These are phyloP conservation scores for Ailurus styani DNA, from an alignment of 2,113 vertebrate genomes.

Conservation along the genomic window DNA sequence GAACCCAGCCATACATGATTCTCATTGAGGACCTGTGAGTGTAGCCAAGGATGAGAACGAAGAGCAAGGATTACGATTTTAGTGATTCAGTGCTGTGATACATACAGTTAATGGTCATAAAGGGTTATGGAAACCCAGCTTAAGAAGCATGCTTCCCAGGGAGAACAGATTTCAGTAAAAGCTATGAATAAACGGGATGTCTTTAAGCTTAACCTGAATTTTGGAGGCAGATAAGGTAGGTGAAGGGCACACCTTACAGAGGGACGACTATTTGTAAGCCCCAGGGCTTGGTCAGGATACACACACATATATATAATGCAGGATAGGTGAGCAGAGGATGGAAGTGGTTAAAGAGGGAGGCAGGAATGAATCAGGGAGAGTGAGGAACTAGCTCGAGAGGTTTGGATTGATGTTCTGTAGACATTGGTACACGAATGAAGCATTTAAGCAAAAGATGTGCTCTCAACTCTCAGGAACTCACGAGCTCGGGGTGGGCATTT, in stretches of 20 bases:
- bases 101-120: neutral
- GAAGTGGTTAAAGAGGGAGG: neutral
- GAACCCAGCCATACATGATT: neutral
- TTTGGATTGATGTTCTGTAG: neutral
- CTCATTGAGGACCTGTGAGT: neutral
- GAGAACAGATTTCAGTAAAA: neutral
- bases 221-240: neutral
- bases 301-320: rapidly evolving
- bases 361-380: neutral
- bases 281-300: neutral
- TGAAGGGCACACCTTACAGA: neutral
- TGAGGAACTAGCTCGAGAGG: neutral
- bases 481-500: neutral
- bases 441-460: neutral
- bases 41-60: neutral
- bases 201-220: neutral
- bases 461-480: neutral
- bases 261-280: neutral
- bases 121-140: neutral
- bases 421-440: neutral
- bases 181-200: neutral
- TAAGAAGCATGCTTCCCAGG: neutral
- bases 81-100: neutral
- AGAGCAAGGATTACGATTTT: neutral
- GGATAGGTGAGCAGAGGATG: neutral